A percentile compares a stretch with the other conserved stretches of the same genome.
Conservation (phyloP, 1,140 invertebrate genomes). For the Ips typographus region DNA sequence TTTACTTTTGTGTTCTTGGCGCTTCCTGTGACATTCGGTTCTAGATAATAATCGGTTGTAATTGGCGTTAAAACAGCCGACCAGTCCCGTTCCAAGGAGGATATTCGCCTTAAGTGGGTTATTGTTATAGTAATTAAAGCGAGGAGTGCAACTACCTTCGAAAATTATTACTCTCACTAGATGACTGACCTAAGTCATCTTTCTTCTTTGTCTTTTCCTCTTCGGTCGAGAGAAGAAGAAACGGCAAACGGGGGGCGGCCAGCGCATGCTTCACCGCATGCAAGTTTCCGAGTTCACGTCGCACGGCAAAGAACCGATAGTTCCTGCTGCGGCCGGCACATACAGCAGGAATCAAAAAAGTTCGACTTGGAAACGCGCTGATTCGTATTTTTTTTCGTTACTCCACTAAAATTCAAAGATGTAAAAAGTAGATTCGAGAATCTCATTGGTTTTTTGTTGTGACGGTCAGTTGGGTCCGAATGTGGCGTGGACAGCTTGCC, state of each 20-base stretch:
- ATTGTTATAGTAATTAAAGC: slow-evolving; percentile 19
- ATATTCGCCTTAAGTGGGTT: slow-evolving; percentile 11
- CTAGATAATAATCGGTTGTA: background rate
- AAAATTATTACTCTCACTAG: slow-evolving; percentile 14
- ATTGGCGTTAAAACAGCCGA: background rate
- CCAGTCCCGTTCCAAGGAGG: background rate
- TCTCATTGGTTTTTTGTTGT: no score
- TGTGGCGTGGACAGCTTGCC: no score
- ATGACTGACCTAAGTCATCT: slow-evolving; percentile 18
- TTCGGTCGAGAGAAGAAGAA: background rate
- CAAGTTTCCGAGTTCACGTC: slow-evolving; percentile 32
- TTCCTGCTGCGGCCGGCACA: slow-evolving; percentile 16
- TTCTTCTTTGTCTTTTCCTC: slow-evolving; percentile 3
- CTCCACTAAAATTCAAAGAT: no score
- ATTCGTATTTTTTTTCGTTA: background rate
- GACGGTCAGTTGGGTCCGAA: no score
- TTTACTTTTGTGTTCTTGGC: no score
- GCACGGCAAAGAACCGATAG: slow-evolving; percentile 17
- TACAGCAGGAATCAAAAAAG: slow-evolving; percentile 24
- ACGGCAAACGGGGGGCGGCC: background rate
- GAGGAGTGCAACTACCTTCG: slow-evolving; percentile 8
- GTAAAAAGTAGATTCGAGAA: no score
- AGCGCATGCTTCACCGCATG: slow-evolving; percentile 33
- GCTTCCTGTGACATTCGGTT: no score
- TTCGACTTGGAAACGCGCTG: background rate